Evolutionary conservation across 2,797 vertebrate genomes (phyloP).

Genomic region (Sebastes jordani): DNA sequence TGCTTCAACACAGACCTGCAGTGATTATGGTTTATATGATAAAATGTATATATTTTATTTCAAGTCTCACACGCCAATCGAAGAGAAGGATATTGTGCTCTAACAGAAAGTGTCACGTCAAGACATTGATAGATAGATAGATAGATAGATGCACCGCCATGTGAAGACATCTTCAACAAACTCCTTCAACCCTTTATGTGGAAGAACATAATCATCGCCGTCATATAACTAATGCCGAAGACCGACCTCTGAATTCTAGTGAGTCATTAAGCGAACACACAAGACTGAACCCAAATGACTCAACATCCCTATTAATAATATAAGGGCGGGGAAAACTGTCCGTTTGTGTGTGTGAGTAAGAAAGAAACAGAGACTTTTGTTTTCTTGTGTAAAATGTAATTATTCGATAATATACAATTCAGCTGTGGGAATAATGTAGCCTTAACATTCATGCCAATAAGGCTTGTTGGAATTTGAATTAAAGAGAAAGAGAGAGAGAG

Average conservation of each 20-base stretch:
- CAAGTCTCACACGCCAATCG: not conserved
- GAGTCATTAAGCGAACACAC: conserved; percentile 34
- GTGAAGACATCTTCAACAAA: conserved; percentile 33
- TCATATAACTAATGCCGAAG: conserved; percentile 20
- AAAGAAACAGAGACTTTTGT: not conserved
- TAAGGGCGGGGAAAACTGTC: not conserved
- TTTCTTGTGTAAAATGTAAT: not conserved
- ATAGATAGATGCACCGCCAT: not conserved
- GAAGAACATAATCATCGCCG: not conserved
- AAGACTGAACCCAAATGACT: conserved; percentile 28
- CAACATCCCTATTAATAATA: conserved; percentile 19
- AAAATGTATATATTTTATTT: not conserved
- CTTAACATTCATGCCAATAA: not conserved
- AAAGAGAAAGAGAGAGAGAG: not conserved
- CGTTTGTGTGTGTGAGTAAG: not conserved
- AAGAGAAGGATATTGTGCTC: not conserved
- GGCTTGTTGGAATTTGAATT: conserved; percentile 6
- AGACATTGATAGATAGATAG: not conserved
- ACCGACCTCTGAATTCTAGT: conserved; percentile 30
- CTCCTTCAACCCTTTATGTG: conserved; percentile 7
- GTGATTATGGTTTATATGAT: not conserved
- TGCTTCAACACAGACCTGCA: not conserved
- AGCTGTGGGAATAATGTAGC: not conserved
- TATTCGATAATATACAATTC: not conserved
- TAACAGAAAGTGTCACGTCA: not conserved